Conservation (phyloP, 2,797 vertebrate species). For the Cryptoprocta ferox region DNA sequence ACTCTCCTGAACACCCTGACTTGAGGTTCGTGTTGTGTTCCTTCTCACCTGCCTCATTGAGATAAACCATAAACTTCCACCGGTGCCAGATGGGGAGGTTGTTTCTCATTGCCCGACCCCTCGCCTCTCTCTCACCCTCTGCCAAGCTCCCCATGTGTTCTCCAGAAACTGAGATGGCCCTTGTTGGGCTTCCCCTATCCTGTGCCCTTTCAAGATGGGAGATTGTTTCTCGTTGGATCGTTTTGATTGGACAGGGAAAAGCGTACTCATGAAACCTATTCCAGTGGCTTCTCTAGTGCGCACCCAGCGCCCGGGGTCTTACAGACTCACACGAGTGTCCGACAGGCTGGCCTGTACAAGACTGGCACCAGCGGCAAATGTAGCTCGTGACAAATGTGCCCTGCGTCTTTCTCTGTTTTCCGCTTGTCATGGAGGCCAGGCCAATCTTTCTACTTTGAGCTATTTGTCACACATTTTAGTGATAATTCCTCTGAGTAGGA, state of each 20-base stretch:
- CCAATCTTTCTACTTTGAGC: constrained; percentile 28
- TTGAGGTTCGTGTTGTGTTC: not conserved
- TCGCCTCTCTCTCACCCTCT: not conserved
- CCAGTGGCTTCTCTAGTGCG: not conserved
- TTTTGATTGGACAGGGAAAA: not conserved
- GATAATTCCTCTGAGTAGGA: constrained; percentile 54
- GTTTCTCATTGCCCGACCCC: not conserved
- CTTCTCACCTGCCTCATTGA: not conserved
- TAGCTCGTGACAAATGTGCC: not conserved
- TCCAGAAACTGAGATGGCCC: not conserved
- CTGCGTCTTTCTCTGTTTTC: not conserved
- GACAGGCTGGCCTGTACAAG: not conserved
- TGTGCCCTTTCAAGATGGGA: not conserved
- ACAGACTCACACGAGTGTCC: not conserved
- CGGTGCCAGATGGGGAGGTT: not conserved
- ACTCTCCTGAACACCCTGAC: not conserved
- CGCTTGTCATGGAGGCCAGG: not conserved
- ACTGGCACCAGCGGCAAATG: not conserved
- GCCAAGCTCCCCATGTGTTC: not conserved
- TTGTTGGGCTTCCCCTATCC: too few species aligned
- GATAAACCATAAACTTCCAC: not conserved
- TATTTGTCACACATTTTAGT: constrained; percentile 57
- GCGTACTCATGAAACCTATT: not conserved
- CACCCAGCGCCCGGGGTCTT: not conserved
- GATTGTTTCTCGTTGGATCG: not conserved